Evolutionary conservation across 1,140 invertebrate genomes (phyloP).

Genomic region (Stenopsyche tienmushanensis): DNA sequence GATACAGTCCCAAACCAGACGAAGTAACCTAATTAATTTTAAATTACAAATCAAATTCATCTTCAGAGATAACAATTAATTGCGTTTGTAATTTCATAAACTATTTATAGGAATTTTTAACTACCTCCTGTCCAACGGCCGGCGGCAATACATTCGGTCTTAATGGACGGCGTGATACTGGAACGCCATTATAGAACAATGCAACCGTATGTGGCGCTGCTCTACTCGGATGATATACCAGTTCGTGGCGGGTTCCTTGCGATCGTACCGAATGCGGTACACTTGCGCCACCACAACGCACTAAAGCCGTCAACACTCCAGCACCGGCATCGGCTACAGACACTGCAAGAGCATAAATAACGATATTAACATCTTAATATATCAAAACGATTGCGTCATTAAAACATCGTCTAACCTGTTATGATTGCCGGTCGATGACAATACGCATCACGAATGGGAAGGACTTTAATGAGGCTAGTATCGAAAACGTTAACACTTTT

Average conservation of each 20-base stretch:
- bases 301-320: slow-evolving; percentile 76
- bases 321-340: slow-evolving; percentile 75
- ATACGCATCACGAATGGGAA: slow-evolving; percentile 76
- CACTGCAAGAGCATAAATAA: slow-evolving; percentile 51
- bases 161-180: slow-evolving; percentile 59
- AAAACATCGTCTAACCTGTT: slow-evolving; percentile 57
- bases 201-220: slow-evolving; percentile 80
- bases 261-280: slow-evolving; percentile 78
- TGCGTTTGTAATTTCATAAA: not conserved
- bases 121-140: slow-evolving; percentile 66
- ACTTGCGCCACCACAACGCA: slow-evolving; percentile 75
- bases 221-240: slow-evolving; percentile 81
- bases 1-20: slow-evolving; percentile 78
- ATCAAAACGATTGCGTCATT: slow-evolving; percentile 8
- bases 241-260: slow-evolving; percentile 71
- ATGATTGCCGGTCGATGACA: slow-evolving; percentile 81
- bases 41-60: not conserved
- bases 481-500: slow-evolving; percentile 82
- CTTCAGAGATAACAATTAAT: not conserved
- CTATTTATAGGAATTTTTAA: slow-evolving; percentile 3
- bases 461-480: slow-evolving; percentile 75
- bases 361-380: slow-evolving; percentile 6
- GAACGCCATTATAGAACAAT: slow-evolving; percentile 75
- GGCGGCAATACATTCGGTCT: slow-evolving; percentile 59
- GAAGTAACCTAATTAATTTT: slow-evolving; percentile 62